Base-by-base conservation (phyloP, 2,113 vertebrate species). In the Chiloscyllium plagiosum region DNA sequence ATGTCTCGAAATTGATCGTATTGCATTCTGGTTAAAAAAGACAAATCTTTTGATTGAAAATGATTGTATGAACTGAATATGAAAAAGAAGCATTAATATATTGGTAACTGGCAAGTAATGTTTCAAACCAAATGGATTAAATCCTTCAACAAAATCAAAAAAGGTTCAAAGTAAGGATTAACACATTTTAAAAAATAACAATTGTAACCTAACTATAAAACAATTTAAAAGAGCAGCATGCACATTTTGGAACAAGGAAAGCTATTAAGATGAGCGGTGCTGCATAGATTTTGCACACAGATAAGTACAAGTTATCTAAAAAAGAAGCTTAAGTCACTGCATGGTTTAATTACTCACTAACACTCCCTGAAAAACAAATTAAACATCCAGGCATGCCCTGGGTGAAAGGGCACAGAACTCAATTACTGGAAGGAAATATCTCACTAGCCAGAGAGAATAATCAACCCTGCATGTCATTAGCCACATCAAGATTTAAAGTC, bases 401-500 rank as follows among this genome's bases (percentile, higher is more conserved):
- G 97, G 97, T 96, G 96, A 97, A 98, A 98, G 97, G 97, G 97
- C 97, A 98, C 96, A 95, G 96, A 97, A 97, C 97, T 97, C 96
- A 98, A 97, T 98, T 97, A 98, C 97, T 97, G 97, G 96, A 97
- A 98, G 97, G 97, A 98, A 98, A 98, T 97, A 97, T 98, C 97
- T 97, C 97, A 97, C 96, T 97, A 97, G 96, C 96, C 96, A 97
- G 96, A 97, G 97, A 97, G 97, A 97, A 96, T 97, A 97, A 97
- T 97, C 97, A 97, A 97, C 96, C 94, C 96, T 96, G 96, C 96
- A 96, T 96, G 95, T 96, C 96, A 92, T 95, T 95, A 95, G 69
- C 94, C 94, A 95, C 94, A 72, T 95, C 68, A 52, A 95, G 94
- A 95, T 95, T 96, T 97, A 97, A 97, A 97, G 94, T 97, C 97